Percentiles rank a stretch among this genome's conserved stretches.
Conservation (phyloP, 2,888 invertebrate genomes). For the Danaus chrysippus region DNA sequence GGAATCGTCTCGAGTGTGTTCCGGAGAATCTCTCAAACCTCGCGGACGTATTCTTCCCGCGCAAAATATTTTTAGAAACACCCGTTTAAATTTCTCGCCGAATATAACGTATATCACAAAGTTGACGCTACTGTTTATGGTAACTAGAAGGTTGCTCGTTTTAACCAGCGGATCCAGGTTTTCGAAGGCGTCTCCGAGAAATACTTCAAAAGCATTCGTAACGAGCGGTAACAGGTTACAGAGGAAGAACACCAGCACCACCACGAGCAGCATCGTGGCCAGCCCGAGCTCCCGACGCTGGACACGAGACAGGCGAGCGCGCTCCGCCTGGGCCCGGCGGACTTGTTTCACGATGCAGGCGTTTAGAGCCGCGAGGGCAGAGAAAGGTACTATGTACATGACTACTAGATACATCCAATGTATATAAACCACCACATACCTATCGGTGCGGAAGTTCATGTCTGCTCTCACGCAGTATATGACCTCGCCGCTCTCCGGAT, state of each 20-base stretch:
- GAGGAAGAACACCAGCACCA: constrained; percentile 95
- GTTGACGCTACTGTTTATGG: constrained; percentile 98
- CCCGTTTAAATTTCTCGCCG: constrained; percentile 96
- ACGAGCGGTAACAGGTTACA: constrained; percentile 94
- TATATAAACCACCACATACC: constrained; percentile 92
- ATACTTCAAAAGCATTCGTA: constrained; percentile 91
- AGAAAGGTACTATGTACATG: constrained; percentile 95
- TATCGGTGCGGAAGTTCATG: constrained; percentile 81
- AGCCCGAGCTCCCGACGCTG: constrained; percentile 95
- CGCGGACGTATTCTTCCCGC: constrained; percentile 77
- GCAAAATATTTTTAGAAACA: constrained; percentile 90
- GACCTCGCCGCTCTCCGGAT: constrained; percentile 73
- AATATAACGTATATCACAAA: constrained; percentile 99
- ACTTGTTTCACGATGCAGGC: constrained; percentile 94
- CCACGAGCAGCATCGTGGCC: constrained; percentile 96
- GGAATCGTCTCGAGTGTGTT: constrained; percentile 88
- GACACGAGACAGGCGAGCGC: constrained; percentile 91
- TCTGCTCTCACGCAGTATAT: constrained; percentile 87
- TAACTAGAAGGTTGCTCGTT: constrained; percentile 94
- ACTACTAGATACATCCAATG: constrained; percentile 96
- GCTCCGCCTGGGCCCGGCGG: constrained; percentile 91
- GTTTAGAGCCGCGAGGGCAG: constrained; percentile 92
- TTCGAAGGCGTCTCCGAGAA: constrained; percentile 70
- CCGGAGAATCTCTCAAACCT: constrained; percentile 80
- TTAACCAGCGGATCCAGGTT: constrained; percentile 84